Percentiles rank a stretch among this genome's conserved stretches.
Conservation (phyloP, 2,113 vertebrate genomes). For the Equus quagga region DNA sequence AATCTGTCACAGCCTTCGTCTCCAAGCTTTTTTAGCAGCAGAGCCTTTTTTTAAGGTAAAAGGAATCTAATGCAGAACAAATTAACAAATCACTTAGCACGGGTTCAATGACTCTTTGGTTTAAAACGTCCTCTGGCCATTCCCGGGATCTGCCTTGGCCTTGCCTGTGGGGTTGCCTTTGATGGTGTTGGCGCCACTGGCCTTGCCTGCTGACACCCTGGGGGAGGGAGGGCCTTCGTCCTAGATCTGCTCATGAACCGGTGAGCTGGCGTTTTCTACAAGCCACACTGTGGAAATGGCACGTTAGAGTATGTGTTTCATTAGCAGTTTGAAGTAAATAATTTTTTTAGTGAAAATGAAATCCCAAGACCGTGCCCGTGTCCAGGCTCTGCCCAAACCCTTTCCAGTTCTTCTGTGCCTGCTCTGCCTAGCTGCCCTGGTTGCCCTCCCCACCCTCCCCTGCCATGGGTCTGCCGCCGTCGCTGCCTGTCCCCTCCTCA, state of each 20-base stretch:
- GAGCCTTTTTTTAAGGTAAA: too few relatives aligned
- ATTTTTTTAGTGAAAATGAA: neutral
- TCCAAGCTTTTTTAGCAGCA: neutral
- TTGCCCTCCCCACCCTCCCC: too few relatives aligned
- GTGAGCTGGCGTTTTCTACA: neutral
- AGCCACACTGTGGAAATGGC: neutral
- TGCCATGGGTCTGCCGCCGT: neutral
- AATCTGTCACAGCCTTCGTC: neutral
- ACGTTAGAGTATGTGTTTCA: accelerated
- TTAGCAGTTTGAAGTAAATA: neutral
- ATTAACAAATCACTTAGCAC: too few relatives aligned
- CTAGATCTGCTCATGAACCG: neutral
- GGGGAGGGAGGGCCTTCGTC: neutral
- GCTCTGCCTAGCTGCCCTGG: neutral
- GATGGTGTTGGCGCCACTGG: neutral
- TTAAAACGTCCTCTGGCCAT: neutral
- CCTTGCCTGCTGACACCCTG: neutral
- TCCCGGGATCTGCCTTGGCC: neutral
- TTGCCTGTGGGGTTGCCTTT: neutral
- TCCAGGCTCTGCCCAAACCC: neutral
- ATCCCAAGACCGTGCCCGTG: neutral
- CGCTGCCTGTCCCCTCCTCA: neutral
- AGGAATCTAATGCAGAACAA: neutral
- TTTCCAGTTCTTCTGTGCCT: accelerated
- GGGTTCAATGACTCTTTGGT: too few relatives aligned